These are phyloP conservation scores for Eulemur rufifrons DNA, from an alignment of 2,113 vertebrate species.

Conservation along the genomic window DNA sequence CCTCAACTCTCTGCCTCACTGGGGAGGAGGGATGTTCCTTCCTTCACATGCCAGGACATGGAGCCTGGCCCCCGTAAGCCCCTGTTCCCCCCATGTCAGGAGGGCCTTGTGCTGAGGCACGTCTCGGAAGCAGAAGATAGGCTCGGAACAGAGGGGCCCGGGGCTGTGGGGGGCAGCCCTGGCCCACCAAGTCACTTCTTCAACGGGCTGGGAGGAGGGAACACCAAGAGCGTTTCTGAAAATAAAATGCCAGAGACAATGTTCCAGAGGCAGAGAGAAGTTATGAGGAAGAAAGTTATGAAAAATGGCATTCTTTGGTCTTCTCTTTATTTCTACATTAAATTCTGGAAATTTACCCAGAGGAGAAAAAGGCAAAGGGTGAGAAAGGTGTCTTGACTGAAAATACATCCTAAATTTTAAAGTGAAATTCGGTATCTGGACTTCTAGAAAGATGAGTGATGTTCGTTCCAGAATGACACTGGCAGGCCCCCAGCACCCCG, in stretches of 20 bases:
- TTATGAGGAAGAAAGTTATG: not conserved
- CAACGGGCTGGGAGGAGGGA: not conserved
- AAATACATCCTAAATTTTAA: not conserved
- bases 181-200: not conserved
- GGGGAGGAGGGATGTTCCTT: not conserved
- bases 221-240: not conserved
- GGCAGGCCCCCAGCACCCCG: not conserved
- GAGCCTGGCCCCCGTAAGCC: not conserved
- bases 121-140: not conserved
- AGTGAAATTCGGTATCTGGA: not conserved
- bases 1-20: not conserved
- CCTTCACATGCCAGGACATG: fast-evolving
- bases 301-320: not conserved
- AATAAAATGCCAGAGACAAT: not conserved
- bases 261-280: not conserved
- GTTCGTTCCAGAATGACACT: not conserved
- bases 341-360: not conserved
- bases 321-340: not conserved
- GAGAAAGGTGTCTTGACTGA: not conserved
- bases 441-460: not conserved
- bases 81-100: not conserved
- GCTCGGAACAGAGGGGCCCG: not conserved
- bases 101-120: not conserved
- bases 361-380: not conserved
- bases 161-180: not conserved